Evolutionary conservation across 2,888 invertebrate species (phyloP).

Genomic region (Hydriomena furcata): DNA sequence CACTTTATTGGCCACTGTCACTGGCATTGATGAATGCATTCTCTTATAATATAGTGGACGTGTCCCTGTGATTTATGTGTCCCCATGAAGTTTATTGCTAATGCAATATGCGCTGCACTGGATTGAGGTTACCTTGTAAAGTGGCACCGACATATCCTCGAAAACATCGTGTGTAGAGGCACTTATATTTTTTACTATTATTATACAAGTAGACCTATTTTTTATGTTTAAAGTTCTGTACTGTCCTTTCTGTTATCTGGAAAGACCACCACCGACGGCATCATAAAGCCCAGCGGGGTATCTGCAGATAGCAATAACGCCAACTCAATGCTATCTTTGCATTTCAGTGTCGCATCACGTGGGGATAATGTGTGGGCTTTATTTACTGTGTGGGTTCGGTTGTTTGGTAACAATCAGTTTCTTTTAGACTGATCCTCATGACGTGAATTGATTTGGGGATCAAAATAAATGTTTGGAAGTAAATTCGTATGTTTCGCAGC

Average conservation of each 20-base stretch:
- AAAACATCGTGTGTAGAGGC: background rate
- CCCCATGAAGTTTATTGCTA: slow-evolving; percentile 69
- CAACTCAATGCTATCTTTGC: slow-evolving; percentile 40
- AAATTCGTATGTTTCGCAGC: slow-evolving; percentile 79
- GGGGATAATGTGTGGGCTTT: slow-evolving; percentile 43
- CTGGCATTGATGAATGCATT: slow-evolving; percentile 71
- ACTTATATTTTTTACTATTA: background rate
- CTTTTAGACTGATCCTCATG: slow-evolving; percentile 43
- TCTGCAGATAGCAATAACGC: slow-evolving; percentile 36
- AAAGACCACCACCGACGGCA: slow-evolving; percentile 39
- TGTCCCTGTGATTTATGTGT: slow-evolving; percentile 68
- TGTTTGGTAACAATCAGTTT: slow-evolving; percentile 55
- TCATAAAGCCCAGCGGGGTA: slow-evolving; percentile 42
- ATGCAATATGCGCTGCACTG: slow-evolving; percentile 52
- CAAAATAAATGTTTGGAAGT: slow-evolving; percentile 66
- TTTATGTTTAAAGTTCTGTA: background rate
- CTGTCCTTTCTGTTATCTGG: slow-evolving; percentile 34
- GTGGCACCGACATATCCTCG: slow-evolving; percentile 8
- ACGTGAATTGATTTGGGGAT: slow-evolving; percentile 69
- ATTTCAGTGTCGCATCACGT: slow-evolving; percentile 40
- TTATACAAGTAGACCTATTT: no score
- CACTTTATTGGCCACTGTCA: slow-evolving; percentile 72
- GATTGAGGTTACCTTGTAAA: slow-evolving; percentile 36
- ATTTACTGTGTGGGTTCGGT: slow-evolving; percentile 54
- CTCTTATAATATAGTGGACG: slow-evolving; percentile 63